These are phyloP conservation scores for Lonchura striata DNA, from an alignment of 2,113 vertebrate genomes.

Conservation along the genomic window DNA sequence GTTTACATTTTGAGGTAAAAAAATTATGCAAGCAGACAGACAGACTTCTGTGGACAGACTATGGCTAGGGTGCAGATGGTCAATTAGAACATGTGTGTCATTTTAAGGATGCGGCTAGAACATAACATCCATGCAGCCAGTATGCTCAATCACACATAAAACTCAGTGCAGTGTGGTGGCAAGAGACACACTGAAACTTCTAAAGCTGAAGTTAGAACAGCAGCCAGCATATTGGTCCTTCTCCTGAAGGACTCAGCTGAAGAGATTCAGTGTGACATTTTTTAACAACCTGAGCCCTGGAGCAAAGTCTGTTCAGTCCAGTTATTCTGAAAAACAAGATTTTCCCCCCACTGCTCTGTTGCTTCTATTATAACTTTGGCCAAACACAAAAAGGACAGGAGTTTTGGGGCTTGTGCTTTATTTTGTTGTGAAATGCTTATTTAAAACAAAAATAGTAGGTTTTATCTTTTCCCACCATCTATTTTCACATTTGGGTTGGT, in stretches of 20 bases:
- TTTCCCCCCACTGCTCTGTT: not conserved
- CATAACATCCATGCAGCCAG: not conserved
- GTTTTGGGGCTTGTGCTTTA: not conserved
- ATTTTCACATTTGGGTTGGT: not conserved
- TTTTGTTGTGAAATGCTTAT: constrained; percentile 17
- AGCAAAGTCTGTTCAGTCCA: not conserved
- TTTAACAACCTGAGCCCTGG: not conserved
- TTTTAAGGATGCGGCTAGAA: not conserved
- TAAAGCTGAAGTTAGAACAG: not conserved
- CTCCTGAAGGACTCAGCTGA: not conserved
- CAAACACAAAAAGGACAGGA: not conserved
- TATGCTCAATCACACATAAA: not conserved
- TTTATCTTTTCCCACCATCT: constrained; percentile 11
- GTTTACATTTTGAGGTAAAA: not conserved
- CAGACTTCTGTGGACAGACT: not conserved
- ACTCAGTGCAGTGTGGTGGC: not conserved
- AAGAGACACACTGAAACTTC: not conserved
- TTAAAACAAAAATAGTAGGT: not conserved
- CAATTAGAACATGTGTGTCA: not conserved
- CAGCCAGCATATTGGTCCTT: not conserved
- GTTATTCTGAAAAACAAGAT: not conserved
- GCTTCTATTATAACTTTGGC: not conserved
- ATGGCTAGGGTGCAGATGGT: not conserved
- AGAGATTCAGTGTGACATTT: not conserved
- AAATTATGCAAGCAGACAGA: not conserved